Conservation (phyloP, 1,140 invertebrate genomes). For the Aphaenogaster ashmeadi region DNA sequence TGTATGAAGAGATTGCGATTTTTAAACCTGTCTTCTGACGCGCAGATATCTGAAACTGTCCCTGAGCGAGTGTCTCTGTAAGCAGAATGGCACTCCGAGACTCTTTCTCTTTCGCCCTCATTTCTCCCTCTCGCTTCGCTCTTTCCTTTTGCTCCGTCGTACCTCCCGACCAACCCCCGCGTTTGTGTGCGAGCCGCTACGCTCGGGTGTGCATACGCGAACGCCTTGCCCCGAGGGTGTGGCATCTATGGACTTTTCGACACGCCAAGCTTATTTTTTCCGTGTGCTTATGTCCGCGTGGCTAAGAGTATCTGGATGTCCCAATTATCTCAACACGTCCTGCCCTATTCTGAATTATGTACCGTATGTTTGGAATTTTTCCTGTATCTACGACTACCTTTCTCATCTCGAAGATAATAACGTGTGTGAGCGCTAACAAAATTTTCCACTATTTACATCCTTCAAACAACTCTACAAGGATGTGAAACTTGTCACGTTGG, state of each 20-base stretch:
- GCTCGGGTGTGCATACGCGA: conserved; percentile 47
- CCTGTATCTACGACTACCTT: neutral
- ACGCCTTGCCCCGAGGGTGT: conserved; percentile 51
- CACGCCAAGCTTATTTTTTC: conserved; percentile 33
- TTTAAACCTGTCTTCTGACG: neutral
- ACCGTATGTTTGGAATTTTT: too few relatives aligned
- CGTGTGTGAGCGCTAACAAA: neutral
- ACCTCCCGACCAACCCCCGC: conserved; percentile 31
- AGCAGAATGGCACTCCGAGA: conserved; percentile 45
- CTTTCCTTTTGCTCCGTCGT: conserved; percentile 21
- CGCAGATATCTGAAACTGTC: conserved; percentile 19
- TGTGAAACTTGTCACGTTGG: neutral
- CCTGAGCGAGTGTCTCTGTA: conserved; percentile 21
- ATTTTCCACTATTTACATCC: neutral
- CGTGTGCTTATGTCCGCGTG: conserved; percentile 4
- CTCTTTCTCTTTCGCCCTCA: conserved; percentile 35
- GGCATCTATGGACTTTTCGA: conserved; percentile 49
- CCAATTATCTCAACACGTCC: conserved; percentile 10
- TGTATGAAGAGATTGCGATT: neutral
- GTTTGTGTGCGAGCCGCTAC: conserved; percentile 46
- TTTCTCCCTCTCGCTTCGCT: neutral
- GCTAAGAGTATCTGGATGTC: conserved; percentile 19
- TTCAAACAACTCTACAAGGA: neutral
- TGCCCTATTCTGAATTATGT: too few relatives aligned
- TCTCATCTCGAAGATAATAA: neutral